Base-by-base conservation (phyloP, 1,140 invertebrate genomes). In the Cylas formicarius region DNA sequence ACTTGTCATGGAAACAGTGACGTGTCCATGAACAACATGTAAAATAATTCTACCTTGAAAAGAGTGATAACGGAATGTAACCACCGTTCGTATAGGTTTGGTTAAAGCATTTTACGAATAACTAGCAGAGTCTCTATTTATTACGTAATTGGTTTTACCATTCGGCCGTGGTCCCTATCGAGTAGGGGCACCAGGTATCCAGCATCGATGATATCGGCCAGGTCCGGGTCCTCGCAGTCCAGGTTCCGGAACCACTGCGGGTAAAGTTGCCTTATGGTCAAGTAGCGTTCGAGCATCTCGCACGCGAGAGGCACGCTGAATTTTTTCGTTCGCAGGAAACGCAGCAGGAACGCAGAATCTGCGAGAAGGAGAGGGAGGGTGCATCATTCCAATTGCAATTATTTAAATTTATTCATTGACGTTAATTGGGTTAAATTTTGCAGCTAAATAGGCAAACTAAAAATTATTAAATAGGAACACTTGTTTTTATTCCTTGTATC, bases 241-340 rank as follows among this genome's bases (percentile, higher is more conserved):
- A 90, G 66, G 31, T 82, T 82, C 46, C 77, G 73, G 67, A 90
- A 92, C 86, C 86, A 90, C 10, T 85, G 74, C 0, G 87, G 84
- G 58, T 87, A 82, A 35, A 86, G 64, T 56, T 86, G 80, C 14
- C 86, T 74, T 41, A 90, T 84, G 5, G 81, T 82, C 10, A 92
- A 70, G 59, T 92, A 93, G 10, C 81, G 77, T 60, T 91, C 84
- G 29, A 93, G 65, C 76, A 91, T 85, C 32, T 86, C 80, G 56
- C 87, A 85, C 0, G 90, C 84, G 56, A 84, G 72, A 0, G 84
- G 83, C 10, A 92, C 74, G 24, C 84, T 84, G 62, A 88, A 91
- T 61, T 92, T 91, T 61, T 88, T 85, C 2, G 84, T 86, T 10
- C 88, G 73, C 1, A 92, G 72, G 58, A 92, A 92, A 27, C 87